These are phyloP conservation scores for Centropus bengalensis DNA, from an alignment of 2,113 vertebrate genomes.

Conservation along the genomic window DNA sequence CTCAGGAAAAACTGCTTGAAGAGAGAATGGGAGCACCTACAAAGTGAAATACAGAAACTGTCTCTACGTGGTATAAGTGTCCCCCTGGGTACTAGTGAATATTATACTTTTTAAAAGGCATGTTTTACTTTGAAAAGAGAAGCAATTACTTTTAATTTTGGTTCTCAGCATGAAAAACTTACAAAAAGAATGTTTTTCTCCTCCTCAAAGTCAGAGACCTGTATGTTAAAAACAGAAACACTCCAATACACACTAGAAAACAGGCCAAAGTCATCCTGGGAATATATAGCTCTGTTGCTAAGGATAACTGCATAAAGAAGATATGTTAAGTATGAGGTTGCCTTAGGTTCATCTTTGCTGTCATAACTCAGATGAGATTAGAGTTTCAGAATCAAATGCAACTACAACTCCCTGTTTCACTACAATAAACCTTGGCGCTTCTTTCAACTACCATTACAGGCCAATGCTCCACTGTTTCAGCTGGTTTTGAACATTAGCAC, in stretches of 20 bases:
- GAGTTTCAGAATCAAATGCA: constrained; percentile 24
- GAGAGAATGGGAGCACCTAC: constrained; percentile 25
- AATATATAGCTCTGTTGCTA: not conserved
- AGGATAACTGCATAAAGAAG: not conserved
- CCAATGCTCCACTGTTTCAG: not conserved
- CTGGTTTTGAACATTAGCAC: not conserved
- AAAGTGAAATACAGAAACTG: constrained; percentile 16
- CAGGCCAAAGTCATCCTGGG: not conserved
- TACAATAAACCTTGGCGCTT: not conserved
- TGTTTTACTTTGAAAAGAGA: constrained; percentile 34
- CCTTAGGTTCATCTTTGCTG: constrained; percentile 13
- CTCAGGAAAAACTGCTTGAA: constrained; percentile 12
- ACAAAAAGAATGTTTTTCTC: not conserved
- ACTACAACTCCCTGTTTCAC: not conserved
- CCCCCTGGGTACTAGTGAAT: not conserved
- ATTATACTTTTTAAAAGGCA: constrained; percentile 12
- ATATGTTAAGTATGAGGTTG: not conserved
- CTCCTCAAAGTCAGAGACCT: constrained; percentile 23
- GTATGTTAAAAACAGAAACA: constrained; percentile 28
- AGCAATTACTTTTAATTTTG: constrained; percentile 64
- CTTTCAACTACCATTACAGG: constrained; percentile 8
- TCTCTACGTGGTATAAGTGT: not conserved
- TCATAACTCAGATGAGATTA: constrained; percentile 36
- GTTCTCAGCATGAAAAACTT: constrained; percentile 39
- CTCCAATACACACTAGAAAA: not conserved